Base-by-base conservation (phyloP, 2,113 vertebrate genomes). In the Podiceps cristatus region DNA sequence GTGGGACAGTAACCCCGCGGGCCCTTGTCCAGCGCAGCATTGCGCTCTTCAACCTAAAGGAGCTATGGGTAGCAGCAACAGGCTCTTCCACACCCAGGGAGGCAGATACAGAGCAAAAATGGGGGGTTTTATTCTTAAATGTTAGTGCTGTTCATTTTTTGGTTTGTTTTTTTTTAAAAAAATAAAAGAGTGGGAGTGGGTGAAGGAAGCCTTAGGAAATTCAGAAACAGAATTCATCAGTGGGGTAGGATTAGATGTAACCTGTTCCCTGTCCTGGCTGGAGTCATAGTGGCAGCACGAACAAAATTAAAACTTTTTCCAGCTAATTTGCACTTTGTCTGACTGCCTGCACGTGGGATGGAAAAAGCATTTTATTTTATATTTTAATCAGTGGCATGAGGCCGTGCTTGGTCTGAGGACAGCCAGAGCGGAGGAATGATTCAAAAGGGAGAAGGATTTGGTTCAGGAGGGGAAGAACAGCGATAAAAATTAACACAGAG, bases 161-260 rank as follows among this genome's bases (percentile, higher is more conserved):
- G 2, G 18, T n/a, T 42, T 9, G 42, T 27, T 73, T 55, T 15
- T 19, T 49, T 49, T 49, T 49, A 10, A 53, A 31, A 13, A 55
- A 29, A 8, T 13, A 7, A 23, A 5, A 3, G n/a, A 18, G 1
- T 10, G 0, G 1, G 40, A 42, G 24, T 3, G 35, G 27, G 44
- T 0, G 9, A 28, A 77, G 27, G 42, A 37, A 75, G n/a, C 52
- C 2, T 55, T 45, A 17, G 37, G 53, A 90, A 78, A 87, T 59
- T 71, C 64, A 4, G 4, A 28, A 73, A 71, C 3, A 25, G 58
- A 62, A 56, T 66, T 85, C 1, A 0, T 3, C 49, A 27, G 3
- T 5, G 3, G 10, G 8, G 20, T 16, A 52, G 69, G 60, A n/a
- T 79, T 60, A 50, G 27, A 28, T 31, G 28, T 7, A 58, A 86